Base-by-base conservation (phyloP, 2,888 invertebrate species). In the Baccha elongata region DNA sequence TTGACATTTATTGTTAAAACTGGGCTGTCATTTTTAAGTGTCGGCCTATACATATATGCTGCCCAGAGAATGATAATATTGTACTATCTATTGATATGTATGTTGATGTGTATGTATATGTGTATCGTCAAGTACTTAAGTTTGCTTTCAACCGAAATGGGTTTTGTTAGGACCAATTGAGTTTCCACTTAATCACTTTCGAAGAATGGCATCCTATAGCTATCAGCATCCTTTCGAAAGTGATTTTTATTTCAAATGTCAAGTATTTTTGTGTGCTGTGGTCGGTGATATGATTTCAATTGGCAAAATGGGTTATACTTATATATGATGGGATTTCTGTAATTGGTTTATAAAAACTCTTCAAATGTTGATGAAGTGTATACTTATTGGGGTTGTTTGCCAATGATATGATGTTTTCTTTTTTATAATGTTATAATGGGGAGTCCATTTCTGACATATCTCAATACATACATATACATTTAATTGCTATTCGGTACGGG, bases 271-370 rank as follows among this genome's bases (percentile, higher is more conserved):
- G 37, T 62, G 32, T 37, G 21, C 29, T 29, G 19, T 32, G 65
- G 7, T 23, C 52, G 76, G 3, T 71, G 80, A 76, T 58, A 40
- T 71, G 71, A 67, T 71, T 65, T 83, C 76, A 78, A 83, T 83
- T 83, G 78, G 72, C 29, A 64, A 58, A 83, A 83, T 64, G 72
- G 78, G 64, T 68, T 83, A 68, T 78, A 72, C n/a, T n/a, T n/a
- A n/a, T n/a, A n/a, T n/a, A n/a, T n/a, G n/a, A n/a, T n/a, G n/a
- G n/a, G 72, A 62, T 73, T 72, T 78, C 55, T 71, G 44, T 78
- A 78, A 83, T 78, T 78, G 83, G 62, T 73, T 68, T 60, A 78
- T 55, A 78, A 83, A 76, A 78, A 68, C 72, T 42, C 78, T 72
- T 68, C 32, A 68, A 60, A 17, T 48, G 29, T 10, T 73, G 83